A percentile compares a stretch with the other conserved stretches of the same genome.
Conservation (phyloP, 2,888 invertebrate species). For the Synanthedon andrenaeformis region DNA sequence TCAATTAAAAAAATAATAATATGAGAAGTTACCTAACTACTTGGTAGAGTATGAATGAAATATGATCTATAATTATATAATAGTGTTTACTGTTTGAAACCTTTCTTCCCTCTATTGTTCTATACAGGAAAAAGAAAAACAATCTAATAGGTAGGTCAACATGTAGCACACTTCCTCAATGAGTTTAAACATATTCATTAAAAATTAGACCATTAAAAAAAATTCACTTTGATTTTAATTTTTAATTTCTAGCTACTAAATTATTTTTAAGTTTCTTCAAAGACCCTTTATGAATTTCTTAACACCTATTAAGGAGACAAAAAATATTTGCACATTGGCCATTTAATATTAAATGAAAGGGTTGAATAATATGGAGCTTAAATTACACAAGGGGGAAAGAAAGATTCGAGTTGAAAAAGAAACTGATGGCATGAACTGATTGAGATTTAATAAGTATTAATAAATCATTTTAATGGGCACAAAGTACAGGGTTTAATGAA, state of each 20-base stretch:
- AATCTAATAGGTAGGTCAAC: slow-evolving; percentile 47
- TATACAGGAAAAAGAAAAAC: slow-evolving; percentile 9
- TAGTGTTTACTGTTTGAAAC: too few relatives aligned
- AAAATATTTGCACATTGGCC: slow-evolving; percentile 29
- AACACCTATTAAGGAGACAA: slow-evolving; percentile 42
- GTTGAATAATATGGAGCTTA: slow-evolving; percentile 3
- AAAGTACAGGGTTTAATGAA: too few relatives aligned
- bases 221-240: slow-evolving; percentile 38
- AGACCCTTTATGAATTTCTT: slow-evolving; percentile 40
- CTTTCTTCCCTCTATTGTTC: too few relatives aligned
- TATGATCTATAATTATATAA: too few relatives aligned
- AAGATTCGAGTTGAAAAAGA: slow-evolving; percentile 2
- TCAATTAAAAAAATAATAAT: too few relatives aligned
- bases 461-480: too few relatives aligned
- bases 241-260: slow-evolving; percentile 45
- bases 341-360: slow-evolving; percentile 9
- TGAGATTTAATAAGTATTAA: too few relatives aligned
- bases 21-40: too few relatives aligned
- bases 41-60: too few relatives aligned
- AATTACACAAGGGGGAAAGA: slow-evolving; percentile 7
- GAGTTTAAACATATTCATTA: slow-evolving; percentile 11
- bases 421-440: not conserved
- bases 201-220: slow-evolving; percentile 27
- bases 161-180: slow-evolving; percentile 6
- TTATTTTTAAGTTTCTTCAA: slow-evolving; percentile 24